Conservation (phyloP, 2,797 vertebrate genomes). For the Enteromius unitaeniatus region DNA sequence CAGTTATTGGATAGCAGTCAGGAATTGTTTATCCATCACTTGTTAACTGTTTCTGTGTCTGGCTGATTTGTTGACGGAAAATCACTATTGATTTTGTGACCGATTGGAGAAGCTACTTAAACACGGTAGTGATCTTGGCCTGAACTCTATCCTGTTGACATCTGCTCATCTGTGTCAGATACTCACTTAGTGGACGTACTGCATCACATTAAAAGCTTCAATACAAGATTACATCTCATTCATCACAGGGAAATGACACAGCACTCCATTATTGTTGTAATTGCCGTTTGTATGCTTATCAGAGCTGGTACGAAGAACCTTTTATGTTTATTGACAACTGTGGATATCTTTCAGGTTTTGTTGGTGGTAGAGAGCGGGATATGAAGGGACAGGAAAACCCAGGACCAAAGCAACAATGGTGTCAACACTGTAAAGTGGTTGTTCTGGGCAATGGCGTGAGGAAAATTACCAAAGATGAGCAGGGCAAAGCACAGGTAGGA, state of each 20-base stretch:
- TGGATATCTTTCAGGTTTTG: constrained; percentile 72
- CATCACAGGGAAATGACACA: not conserved
- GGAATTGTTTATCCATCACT: constrained; percentile 43
- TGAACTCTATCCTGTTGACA: constrained; percentile 37
- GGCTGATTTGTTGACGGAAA: constrained; percentile 48
- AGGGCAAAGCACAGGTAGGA: constrained; percentile 77
- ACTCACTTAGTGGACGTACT: constrained; percentile 51
- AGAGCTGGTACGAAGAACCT: not conserved
- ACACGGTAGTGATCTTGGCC: constrained; percentile 52
- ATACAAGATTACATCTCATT: constrained; percentile 15
- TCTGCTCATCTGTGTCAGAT: constrained; percentile 48
- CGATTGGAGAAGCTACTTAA: constrained; percentile 60
- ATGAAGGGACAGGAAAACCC: constrained; percentile 75
- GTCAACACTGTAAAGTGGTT: constrained; percentile 96
- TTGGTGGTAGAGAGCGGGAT: constrained; percentile 77
- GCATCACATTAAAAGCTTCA: constrained; percentile 33
- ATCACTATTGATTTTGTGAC: constrained; percentile 56
- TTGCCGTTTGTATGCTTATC: constrained; percentile 26
- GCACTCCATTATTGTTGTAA: not conserved
- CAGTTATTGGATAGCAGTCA: not conserved
- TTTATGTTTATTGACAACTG: constrained; percentile 13
- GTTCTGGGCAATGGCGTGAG: constrained; percentile 93
- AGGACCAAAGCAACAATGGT: constrained; percentile 90
- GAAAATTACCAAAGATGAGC: constrained; percentile 86
- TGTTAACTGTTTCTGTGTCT: constrained; percentile 33